Evolutionary conservation across 64 coral and sea anemone species (phyloP), one percentile per base, ranked within the genome.

Genomic region (Dendrophyllia cribrosa): DNA sequence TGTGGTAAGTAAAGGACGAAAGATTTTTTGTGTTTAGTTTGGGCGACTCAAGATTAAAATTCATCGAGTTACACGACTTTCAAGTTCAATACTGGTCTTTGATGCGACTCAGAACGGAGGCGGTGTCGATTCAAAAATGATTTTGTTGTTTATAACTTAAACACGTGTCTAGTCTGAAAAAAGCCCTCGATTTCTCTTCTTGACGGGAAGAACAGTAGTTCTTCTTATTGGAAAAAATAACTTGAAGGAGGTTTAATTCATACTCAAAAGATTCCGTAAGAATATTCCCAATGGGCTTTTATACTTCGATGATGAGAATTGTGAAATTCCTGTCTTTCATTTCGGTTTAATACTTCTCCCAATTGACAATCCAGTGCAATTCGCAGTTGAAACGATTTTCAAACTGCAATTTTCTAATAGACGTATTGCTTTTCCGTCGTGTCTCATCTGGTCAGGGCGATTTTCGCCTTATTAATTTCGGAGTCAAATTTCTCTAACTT

Each of bases 1-100:
- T 87, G 97, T 99, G 97, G 97, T 99, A 96, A 83, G 94, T 99
- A 24, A 63, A 48, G 45, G 17, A 19, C 34, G 7, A 24, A 6
- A 19, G 15, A 47, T 23, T 12, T 75, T 56, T 76, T 66, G 24
- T 50, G 58, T 59, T 52, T 43, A 55, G 14, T 23, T 66, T 84
- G 13, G 74, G 15, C 17, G 45, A n/a, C 45, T 68, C 8, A 44
- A 8, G 15, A 25, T 53, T 8, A 49, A 82, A 45, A 26, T 83
- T 63, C 53, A 59, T 46, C 21, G n/a, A 72, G 44, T 22, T 83
- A 21, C 16, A 70, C 51, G 20, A 50, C 43, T 43, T 51, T 45
- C 23, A 44, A 43, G 56, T 23, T 61, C 47, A 45, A 63, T 82
- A 45, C 78, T 47, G 43, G 22, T 24, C 80, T 84, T 84, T 12